Percentiles rank a stretch among this genome's conserved stretches.
phyloP scores from a whole-genome alignment of 2,113 vertebrate species.

The Oplegnathus fasciatus region DNA sequence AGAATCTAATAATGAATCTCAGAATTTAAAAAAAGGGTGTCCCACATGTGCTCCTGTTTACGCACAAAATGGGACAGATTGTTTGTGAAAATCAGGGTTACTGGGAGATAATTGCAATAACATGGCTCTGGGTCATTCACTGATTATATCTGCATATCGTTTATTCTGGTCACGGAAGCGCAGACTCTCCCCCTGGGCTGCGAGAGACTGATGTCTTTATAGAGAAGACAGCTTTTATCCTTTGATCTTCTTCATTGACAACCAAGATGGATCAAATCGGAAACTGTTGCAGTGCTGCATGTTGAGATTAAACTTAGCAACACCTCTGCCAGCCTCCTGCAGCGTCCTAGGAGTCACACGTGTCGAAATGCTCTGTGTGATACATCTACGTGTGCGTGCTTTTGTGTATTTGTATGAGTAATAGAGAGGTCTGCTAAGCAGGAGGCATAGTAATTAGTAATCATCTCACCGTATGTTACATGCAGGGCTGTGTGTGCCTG shows the following conservation, averaged over 20 bases:
- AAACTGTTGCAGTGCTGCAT: conserved; percentile 24
- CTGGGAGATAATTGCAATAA: conserved; percentile 40
- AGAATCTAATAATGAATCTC: conserved; percentile 9
- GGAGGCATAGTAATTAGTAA: conserved; percentile 70
- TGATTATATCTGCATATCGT: conserved; percentile 28
- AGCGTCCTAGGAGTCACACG: background rate
- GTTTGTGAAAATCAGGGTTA: conserved; percentile 25
- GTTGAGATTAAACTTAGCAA: conserved; percentile 37
- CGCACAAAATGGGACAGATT: background rate
- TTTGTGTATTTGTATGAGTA: conserved; percentile 50
- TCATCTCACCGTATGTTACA: conserved; percentile 59
- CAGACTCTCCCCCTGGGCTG: conserved; percentile 28
- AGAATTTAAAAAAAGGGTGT: background rate
- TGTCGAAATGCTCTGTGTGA: conserved; percentile 25
- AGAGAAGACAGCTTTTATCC: conserved; percentile 38
- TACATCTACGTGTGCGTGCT: background rate
- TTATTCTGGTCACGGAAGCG: conserved; percentile 50
- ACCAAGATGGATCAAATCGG: conserved; percentile 32
- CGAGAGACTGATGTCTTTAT: conserved; percentile 45
- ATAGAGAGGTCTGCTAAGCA: conserved; percentile 57
- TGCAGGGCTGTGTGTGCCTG: conserved; percentile 57
- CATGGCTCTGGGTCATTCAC: conserved; percentile 33
- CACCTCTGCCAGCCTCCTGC: conserved; percentile 19
- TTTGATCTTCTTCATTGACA: conserved; percentile 63
- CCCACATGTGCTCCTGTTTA: background rate